These are phyloP conservation scores for Heliconius himera DNA, from an alignment of 1,140 invertebrate species.

Conservation along the genomic window DNA sequence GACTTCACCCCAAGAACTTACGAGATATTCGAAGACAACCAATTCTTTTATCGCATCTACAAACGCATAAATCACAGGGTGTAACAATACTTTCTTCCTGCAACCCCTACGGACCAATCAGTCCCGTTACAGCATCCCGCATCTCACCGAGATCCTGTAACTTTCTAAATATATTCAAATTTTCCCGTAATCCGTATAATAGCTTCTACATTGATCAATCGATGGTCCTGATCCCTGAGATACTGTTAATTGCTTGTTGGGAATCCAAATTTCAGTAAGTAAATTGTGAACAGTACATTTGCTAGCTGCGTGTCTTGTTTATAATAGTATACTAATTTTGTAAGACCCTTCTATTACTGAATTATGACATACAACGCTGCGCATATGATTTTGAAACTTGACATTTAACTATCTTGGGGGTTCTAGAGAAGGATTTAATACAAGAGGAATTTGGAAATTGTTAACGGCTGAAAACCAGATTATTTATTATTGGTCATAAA, in stretches of 20 bases:
- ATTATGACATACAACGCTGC: no score
- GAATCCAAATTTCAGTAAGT: background rate
- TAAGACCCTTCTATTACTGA: no score
- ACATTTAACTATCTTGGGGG: no score
- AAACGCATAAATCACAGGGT: background rate
- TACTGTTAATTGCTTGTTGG: constrained; percentile 4
- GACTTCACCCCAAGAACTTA: background rate
- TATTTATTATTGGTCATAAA: no score
- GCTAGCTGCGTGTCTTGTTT: background rate
- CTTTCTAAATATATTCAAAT: constrained; percentile 26
- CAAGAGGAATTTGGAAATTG: no score
- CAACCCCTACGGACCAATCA: constrained; percentile 8
- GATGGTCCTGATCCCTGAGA: constrained; percentile 12
- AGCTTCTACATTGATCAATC: constrained; percentile 3
- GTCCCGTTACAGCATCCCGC: constrained; percentile 9
- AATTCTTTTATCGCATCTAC: background rate
- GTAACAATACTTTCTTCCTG: background rate
- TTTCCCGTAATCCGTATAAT: constrained; percentile 16
- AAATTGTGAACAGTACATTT: background rate
- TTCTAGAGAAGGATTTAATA: no score
- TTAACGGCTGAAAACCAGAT: no score
- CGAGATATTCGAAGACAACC: background rate
- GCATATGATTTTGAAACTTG: no score
- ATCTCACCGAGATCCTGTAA: constrained; percentile 12
- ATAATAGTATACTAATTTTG: background rate